Conservation (phyloP, 2,113 vertebrate species). For the Dasyurus viverrinus region DNA sequence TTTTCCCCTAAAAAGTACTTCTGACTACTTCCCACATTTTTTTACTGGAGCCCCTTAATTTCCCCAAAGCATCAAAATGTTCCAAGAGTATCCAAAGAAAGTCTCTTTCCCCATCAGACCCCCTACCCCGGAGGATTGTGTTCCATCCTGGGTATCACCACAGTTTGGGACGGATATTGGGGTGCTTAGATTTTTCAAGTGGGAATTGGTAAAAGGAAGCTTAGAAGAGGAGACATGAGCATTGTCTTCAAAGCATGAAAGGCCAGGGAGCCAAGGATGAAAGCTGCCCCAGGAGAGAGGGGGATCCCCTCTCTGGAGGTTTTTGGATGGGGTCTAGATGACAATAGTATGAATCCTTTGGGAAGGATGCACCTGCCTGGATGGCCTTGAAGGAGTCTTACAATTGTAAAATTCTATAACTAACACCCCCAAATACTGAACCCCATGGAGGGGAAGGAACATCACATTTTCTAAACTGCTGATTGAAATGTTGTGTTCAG, state of each 20-base stretch:
- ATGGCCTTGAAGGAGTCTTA: not conserved
- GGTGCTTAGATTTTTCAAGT: not conserved
- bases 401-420: not conserved
- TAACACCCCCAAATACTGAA: not conserved
- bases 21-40: not conserved
- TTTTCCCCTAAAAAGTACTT: not conserved
- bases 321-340: not conserved
- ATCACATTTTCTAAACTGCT: not conserved
- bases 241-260: not conserved
- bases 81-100: not conserved
- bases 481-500: not conserved
- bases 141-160: not conserved
- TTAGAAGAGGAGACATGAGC: not conserved
- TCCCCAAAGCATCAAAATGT: not conserved
- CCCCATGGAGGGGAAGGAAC: conserved; percentile 2
- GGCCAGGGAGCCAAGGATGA: too few species aligned
- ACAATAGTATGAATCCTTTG: not conserved
- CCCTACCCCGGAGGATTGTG: not conserved
- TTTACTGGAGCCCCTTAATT: not conserved
- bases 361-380: too few species aligned
- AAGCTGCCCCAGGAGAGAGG: not conserved
- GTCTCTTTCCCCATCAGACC: not conserved
- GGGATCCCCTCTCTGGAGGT: not conserved
- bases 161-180: too few species aligned
- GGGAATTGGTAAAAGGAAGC: not conserved